Conservation (phyloP, 2,113 vertebrate genomes). For the Rhineura floridana region DNA sequence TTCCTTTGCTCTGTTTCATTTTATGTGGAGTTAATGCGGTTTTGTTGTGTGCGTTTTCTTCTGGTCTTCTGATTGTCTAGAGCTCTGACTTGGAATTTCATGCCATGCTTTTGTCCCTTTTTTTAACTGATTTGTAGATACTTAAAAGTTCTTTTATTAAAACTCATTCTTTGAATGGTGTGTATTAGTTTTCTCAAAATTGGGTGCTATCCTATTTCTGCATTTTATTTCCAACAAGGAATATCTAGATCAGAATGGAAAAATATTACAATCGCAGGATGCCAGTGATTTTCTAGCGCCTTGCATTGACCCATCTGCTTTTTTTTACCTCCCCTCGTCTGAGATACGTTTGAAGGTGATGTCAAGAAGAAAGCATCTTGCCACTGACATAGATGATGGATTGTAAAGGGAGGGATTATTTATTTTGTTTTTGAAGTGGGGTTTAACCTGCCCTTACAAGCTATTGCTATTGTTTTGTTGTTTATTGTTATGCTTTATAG, state of each 20-base stretch:
- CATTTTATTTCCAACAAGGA: background rate
- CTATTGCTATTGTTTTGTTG: no score
- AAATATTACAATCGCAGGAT: background rate
- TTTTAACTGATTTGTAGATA: constrained; percentile 5
- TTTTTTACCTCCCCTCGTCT: background rate
- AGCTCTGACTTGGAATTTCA: constrained; percentile 28
- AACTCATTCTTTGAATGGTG: constrained; percentile 44
- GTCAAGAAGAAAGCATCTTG: background rate
- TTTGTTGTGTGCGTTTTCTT: constrained; percentile 39
- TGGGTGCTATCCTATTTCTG: background rate
- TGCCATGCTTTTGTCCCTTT: constrained; percentile 35
- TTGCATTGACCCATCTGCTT: background rate
- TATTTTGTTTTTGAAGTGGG: background rate
- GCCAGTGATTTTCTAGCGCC: background rate
- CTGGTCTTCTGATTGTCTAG: background rate
- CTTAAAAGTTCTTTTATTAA: constrained; percentile 56
- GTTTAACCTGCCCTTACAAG: background rate
- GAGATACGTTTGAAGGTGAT: background rate
- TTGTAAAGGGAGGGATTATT: no score
- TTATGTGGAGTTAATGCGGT: constrained; percentile 35
- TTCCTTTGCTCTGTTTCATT: constrained; percentile 38
- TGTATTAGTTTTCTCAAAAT: constrained; percentile 27
- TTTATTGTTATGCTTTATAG: no score
- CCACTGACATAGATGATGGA: background rate
- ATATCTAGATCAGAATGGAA: background rate